Conservation (phyloP, 1,140 invertebrate species). For the Cydia pomonella region DNA sequence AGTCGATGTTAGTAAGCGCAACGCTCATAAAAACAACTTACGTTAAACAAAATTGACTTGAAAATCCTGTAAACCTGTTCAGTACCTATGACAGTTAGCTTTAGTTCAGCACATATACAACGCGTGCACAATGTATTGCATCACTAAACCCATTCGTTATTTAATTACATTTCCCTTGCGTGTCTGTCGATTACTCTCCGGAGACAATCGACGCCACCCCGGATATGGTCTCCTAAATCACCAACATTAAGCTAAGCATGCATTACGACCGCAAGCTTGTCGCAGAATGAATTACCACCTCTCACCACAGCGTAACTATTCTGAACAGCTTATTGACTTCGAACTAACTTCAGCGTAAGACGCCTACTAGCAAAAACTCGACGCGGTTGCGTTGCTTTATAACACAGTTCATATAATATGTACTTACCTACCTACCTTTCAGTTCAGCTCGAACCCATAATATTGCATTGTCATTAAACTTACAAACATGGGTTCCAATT, state of each 20-base stretch:
- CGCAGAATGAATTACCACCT: constrained; percentile 19
- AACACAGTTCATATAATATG: too few relatives aligned
- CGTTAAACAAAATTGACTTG: too few relatives aligned
- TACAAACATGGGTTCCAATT: too few relatives aligned
- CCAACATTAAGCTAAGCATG: constrained; percentile 26
- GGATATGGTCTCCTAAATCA: constrained; percentile 24
- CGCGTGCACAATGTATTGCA: background rate
- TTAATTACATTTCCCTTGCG: background rate
- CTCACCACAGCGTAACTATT: background rate
- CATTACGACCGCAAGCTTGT: constrained; percentile 15
- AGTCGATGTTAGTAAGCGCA: too few relatives aligned
- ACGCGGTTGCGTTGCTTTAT: too few relatives aligned
- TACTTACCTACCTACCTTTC: too few relatives aligned
- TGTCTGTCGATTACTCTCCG: background rate
- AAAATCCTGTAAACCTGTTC: too few relatives aligned
- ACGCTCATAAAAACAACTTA: too few relatives aligned
- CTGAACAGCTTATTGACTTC: background rate
- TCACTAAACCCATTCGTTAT: background rate
- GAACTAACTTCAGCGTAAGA: background rate
- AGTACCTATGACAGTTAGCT: too few relatives aligned
- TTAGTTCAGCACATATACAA: background rate
- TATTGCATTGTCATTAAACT: too few relatives aligned
- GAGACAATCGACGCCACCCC: constrained; percentile 24
- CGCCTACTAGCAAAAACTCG: too few relatives aligned
- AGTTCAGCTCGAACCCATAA: too few relatives aligned